Evolutionary conservation across 2,888 invertebrate genomes (phyloP).

Genomic region (Aplocera efformata): DNA sequence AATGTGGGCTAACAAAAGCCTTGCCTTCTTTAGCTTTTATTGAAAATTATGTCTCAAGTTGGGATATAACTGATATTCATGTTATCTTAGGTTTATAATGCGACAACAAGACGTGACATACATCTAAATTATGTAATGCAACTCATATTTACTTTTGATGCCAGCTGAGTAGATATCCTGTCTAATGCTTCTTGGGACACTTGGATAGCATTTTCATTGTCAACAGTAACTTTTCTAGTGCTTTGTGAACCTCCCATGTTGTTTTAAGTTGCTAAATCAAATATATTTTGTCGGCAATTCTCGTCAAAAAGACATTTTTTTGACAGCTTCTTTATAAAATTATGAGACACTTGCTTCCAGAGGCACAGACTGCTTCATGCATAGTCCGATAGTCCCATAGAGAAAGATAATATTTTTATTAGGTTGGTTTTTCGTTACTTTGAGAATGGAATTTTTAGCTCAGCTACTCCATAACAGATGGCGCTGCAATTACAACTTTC

Average conservation of each 20-base stretch:
- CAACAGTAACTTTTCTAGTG: conserved; percentile 73
- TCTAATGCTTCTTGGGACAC: conserved; percentile 74
- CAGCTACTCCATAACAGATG: conserved; percentile 31
- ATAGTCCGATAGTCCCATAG: too few species aligned
- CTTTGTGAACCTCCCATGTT: conserved; percentile 82
- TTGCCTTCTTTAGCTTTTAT: too few species aligned
- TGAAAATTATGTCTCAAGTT: background rate
- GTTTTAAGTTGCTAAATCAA: conserved; percentile 28
- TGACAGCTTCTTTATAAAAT: conserved; percentile 32
- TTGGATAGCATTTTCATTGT: conserved; percentile 74
- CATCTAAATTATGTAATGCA: conserved; percentile 76
- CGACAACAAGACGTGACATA: conserved; percentile 57
- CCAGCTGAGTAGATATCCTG: conserved; percentile 67
- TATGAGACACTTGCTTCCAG: conserved; percentile 1
- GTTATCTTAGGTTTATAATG: conserved; percentile 20
- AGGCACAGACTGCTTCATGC: too few species aligned
- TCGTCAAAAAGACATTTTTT: conserved; percentile 71
- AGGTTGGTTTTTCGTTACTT: too few species aligned
- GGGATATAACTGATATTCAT: conserved; percentile 2
- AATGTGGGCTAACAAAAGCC: too few species aligned
- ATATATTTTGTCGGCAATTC: conserved; percentile 62
- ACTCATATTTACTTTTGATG: conserved; percentile 64
- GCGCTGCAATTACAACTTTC: conserved; percentile 5
- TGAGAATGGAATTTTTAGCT: background rate
- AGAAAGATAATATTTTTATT: too few species aligned